Evolutionary conservation across 2,888 invertebrate species (phyloP), one percentile per base, ranked within the genome.

Genomic region (Cryptocephalus primarius): DNA sequence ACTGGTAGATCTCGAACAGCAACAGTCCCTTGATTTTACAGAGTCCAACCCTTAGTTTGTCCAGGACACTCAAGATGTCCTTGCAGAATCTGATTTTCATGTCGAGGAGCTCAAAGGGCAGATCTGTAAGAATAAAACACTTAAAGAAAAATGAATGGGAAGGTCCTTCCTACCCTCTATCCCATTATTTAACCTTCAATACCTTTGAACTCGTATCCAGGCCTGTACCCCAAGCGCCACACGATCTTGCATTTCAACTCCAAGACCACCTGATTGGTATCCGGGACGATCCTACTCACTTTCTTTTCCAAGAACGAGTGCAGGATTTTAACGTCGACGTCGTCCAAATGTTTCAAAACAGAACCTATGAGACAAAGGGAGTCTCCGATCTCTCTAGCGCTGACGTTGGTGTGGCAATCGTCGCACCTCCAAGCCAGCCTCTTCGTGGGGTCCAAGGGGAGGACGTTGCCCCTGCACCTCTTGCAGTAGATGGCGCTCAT

Each of bases 241-340:
- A 83, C 70, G 9, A 82, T 70, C 48, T 75, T 74, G 59, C 76
- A 80, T 59, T 83, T 81, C 44, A 82, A 67, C 59, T 82, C 80
- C 32, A 81, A 64, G 43, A 76, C 72, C 40, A 81, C 74, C 64
- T 82, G 78, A 65, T 81, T 82, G 13, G 72, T 74, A 41, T 68
- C 68, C 8, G 82, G 80, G 45, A 82, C 69, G 52, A 77, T 71
- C 53, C 72, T 73, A 6, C 63, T 59, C 22, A 82, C 65, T 57
- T 80, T 75, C 47, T 70, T 66, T 10, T 73, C 59, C 42, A 81
- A 67, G 60, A 82, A 82, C 36, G 69, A 71, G 53, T 78, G 71
- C 54, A 83, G 69, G 46, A 75, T 69, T n/a, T 66, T 63, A 1
- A 79, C 72, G 57, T 75, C 72, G 51, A 72, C 71, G 50, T 74